Evolutionary conservation across 2,113 vertebrate genomes (phyloP).

Genomic region (Anser cygnoides): DNA sequence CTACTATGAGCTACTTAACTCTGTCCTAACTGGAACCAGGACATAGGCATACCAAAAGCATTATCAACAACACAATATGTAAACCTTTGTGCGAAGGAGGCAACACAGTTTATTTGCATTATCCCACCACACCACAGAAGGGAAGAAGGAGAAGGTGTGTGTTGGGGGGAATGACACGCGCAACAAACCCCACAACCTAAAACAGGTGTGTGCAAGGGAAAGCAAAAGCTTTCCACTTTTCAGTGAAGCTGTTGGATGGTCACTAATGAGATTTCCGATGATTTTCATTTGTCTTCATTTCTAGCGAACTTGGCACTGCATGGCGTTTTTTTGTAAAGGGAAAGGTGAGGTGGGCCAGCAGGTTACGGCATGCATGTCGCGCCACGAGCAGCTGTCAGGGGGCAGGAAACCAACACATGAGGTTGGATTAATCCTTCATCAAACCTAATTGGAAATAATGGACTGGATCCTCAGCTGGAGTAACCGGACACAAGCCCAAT

Average conservation of each 20-base stretch:
- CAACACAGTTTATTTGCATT: slow-evolving; percentile 14
- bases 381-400: not conserved
- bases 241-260: not conserved
- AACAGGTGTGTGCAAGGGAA: not conserved
- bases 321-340: not conserved
- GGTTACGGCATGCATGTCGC: not conserved
- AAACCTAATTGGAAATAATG: slow-evolving; percentile 24
- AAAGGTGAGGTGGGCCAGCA: not conserved
- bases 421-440: slow-evolving; percentile 17
- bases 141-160: not conserved
- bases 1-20: no score
- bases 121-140: not conserved
- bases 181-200: not conserved
- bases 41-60: not conserved
- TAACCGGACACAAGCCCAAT: not conserved
- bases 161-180: not conserved
- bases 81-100: slow-evolving; percentile 5
- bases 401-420: not conserved
- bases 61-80: slow-evolving; percentile 26
- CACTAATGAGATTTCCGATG: slow-evolving; percentile 47
- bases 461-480: not conserved
- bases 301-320: not conserved
- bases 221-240: not conserved
- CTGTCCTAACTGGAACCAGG: no score
- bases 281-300: slow-evolving; percentile 61